Conservation (phyloP, 2,888 invertebrate genomes). For the Formica aserva region DNA sequence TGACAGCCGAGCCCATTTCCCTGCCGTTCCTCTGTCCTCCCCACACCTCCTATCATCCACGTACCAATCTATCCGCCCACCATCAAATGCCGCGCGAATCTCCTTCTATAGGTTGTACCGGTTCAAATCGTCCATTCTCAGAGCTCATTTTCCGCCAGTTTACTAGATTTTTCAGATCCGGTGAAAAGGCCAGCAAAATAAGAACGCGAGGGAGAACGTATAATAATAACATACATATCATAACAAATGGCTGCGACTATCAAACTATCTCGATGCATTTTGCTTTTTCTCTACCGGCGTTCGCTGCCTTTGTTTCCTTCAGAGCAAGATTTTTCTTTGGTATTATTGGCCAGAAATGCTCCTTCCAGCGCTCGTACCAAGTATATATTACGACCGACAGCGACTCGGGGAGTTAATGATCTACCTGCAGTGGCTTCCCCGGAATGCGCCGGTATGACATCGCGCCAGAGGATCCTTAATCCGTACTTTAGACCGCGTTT, state of each 20-base stretch:
- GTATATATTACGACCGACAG: slow-evolving; percentile 60
- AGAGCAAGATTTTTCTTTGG: slow-evolving; percentile 43
- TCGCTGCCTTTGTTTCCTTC: background rate
- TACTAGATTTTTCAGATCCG: slow-evolving; percentile 27
- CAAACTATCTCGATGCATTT: slow-evolving; percentile 60
- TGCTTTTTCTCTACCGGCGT: slow-evolving; percentile 14
- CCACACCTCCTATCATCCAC: slow-evolving; percentile 35
- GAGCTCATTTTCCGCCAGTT: slow-evolving; percentile 23
- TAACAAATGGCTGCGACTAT: slow-evolving; percentile 65
- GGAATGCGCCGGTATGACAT: slow-evolving; percentile 50
- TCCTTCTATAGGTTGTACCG: slow-evolving; percentile 23
- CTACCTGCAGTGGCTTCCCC: slow-evolving; percentile 57
- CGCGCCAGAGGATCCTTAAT: slow-evolving; percentile 64
- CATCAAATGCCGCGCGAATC: slow-evolving; percentile 29
- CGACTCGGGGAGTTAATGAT: slow-evolving; percentile 68
- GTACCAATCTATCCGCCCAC: slow-evolving; percentile 36
- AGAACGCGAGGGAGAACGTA: slow-evolving; percentile 39
- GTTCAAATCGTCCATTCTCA: slow-evolving; percentile 36
- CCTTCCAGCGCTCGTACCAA: slow-evolving; percentile 46
- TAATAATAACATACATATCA: slow-evolving; percentile 57
- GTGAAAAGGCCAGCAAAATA: background rate
- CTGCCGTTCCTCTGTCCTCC: slow-evolving; percentile 55
- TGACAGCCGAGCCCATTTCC: slow-evolving; percentile 79
- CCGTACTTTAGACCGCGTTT: slow-evolving; percentile 38
- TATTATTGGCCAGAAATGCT: slow-evolving; percentile 25